A percentile compares a stretch with the other conserved stretches of the same genome.
These are phyloP conservation scores for Labeo catla DNA, from an alignment of 2,113 vertebrate species.

Conservation along the genomic window DNA sequence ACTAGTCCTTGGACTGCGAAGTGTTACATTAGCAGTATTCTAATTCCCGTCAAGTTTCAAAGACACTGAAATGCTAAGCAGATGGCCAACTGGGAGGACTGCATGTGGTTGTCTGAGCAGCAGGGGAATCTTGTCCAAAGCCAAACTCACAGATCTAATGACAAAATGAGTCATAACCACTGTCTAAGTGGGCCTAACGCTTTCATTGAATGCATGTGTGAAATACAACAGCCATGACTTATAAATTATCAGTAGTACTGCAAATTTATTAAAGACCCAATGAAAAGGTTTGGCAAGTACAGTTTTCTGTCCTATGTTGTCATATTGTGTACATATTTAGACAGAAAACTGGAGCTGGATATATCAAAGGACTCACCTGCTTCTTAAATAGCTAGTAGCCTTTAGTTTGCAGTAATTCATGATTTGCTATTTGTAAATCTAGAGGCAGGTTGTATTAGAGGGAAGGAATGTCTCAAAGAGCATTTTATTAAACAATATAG, in stretches of 20 bases:
- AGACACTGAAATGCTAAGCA: slow-evolving; percentile 71
- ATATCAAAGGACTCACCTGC: neutral
- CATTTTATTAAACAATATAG: neutral
- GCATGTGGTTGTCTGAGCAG: slow-evolving; percentile 69
- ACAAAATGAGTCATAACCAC: slow-evolving; percentile 77
- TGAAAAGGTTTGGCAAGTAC: neutral
- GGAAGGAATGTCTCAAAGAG: neutral
- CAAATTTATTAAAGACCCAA: neutral
- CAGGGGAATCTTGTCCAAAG: slow-evolving; percentile 72
- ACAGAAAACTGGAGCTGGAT: neutral
- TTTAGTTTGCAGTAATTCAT: neutral
- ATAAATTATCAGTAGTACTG: neutral
- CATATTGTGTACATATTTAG: neutral
- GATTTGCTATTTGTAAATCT: neutral
- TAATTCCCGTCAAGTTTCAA: slow-evolving; percentile 67
- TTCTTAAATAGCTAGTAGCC: neutral
- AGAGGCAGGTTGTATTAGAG: neutral
- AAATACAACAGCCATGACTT: slow-evolving; percentile 58
- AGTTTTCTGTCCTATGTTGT: neutral
- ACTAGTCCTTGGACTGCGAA: slow-evolving; percentile 67
- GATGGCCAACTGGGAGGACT: slow-evolving; percentile 72
- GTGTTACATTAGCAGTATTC: slow-evolving; percentile 74
- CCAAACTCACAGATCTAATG: slow-evolving; percentile 74
- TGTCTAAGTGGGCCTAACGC: slow-evolving; percentile 62
- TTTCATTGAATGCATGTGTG: slow-evolving; percentile 64